Conservation (phyloP, 2,888 invertebrate species). For the Leptinotarsa haldemani region DNA sequence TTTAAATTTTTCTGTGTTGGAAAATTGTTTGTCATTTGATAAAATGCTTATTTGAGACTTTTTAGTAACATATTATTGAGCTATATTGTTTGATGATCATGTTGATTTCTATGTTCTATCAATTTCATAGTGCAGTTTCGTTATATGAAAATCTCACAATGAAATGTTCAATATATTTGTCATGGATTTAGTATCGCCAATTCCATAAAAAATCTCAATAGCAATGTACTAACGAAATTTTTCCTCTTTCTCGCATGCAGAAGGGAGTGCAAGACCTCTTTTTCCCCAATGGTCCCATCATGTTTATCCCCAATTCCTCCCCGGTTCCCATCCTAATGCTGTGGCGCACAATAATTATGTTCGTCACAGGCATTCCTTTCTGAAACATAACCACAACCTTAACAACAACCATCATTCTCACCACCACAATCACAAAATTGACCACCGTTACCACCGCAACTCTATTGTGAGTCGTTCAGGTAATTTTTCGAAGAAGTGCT, state of each 20-base stretch:
- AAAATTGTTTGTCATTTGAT: too few species aligned
- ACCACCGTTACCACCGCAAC: conserved; percentile 74
- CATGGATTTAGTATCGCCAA: not conserved
- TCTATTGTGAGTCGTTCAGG: conserved; percentile 72
- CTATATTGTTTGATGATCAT: too few species aligned
- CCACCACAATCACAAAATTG: conserved; percentile 70
- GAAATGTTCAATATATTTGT: not conserved
- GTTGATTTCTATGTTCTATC: too few species aligned
- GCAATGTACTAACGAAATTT: conserved; percentile 35
- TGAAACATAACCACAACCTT: conserved; percentile 70
- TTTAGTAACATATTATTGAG: too few species aligned
- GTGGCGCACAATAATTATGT: conserved; percentile 68
- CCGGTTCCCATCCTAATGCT: conserved; percentile 86
- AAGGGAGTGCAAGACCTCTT: conserved; percentile 79
- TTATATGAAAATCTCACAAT: too few species aligned
- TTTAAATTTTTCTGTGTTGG: too few species aligned
- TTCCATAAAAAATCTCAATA: not conserved
- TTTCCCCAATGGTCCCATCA: conserved; percentile 96
- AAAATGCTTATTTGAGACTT: too few species aligned
- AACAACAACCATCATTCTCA: conserved; percentile 74
- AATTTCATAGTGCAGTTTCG: too few species aligned
- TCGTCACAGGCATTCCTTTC: conserved; percentile 66
- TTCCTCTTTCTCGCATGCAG: conserved; percentile 57
- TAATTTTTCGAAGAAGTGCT: conserved; percentile 58
- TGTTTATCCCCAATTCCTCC: conserved; percentile 93